phyloP scores from a whole-genome alignment of 2,113 vertebrate species.

The Daphoenositta chrysoptera region DNA sequence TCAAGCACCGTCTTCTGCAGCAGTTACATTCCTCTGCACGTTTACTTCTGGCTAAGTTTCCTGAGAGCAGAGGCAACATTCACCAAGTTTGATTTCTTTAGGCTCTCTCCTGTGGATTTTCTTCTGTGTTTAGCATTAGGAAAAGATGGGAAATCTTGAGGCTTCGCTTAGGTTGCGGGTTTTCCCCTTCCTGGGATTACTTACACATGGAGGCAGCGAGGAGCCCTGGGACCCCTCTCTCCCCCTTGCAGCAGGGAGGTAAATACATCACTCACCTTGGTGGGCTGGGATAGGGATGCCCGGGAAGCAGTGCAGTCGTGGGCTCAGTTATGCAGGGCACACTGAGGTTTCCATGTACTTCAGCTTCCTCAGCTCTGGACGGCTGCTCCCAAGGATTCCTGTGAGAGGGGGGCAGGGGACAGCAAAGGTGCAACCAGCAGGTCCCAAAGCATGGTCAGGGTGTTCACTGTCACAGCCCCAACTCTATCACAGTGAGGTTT shows the following conservation, averaged over 20 bases:
- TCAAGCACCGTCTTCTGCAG: not conserved
- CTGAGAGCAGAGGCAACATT: not conserved
- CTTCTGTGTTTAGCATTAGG: not conserved
- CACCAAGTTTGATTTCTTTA: constrained; percentile 10
- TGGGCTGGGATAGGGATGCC: not conserved
- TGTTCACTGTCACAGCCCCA: not conserved
- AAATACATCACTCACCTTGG: accelerated
- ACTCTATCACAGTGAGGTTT: not conserved
- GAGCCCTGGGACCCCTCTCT: not conserved
- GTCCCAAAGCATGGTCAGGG: not conserved
- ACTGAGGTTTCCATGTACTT: not conserved
- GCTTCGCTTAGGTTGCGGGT: not conserved
- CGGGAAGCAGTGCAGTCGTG: accelerated
- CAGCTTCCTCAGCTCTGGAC: not conserved
- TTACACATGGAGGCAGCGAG: not conserved
- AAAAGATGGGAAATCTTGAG: not conserved
- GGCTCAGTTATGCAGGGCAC: not conserved
- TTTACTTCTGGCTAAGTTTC: constrained; percentile 34
- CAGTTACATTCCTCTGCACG: not conserved
- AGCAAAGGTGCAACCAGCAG: not conserved
- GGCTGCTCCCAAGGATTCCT: not conserved
- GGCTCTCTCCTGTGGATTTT: not conserved
- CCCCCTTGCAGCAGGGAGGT: accelerated
- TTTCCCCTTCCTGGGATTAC: not conserved
- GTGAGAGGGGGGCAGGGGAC: not conserved